These are phyloP conservation scores for Drosophila arizonae DNA, from an alignment of 1,140 invertebrate species.

Conservation along the genomic window DNA sequence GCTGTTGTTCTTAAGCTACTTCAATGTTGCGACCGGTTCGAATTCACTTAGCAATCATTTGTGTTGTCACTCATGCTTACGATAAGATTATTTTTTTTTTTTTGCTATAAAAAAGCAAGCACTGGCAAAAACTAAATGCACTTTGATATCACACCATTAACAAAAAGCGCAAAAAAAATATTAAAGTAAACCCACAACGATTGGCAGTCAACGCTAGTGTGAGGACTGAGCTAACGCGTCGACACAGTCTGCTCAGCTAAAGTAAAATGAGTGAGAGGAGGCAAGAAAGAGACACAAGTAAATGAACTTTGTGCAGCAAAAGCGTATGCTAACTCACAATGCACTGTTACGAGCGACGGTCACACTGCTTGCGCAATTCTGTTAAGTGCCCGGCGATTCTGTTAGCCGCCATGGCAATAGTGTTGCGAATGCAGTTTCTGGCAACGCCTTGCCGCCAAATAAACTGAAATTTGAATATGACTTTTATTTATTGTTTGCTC, in stretches of 20 bases:
- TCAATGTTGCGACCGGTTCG: slow-evolving; percentile 8
- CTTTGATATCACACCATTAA: slow-evolving; percentile 17
- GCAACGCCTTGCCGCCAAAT: neutral
- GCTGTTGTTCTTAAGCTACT: neutral
- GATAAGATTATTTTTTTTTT: slow-evolving; percentile 66
- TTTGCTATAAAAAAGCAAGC: slow-evolving; percentile 38
- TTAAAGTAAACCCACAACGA: neutral
- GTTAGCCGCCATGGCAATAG: neutral
- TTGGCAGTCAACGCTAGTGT: slow-evolving; percentile 7
- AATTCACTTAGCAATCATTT: slow-evolving; percentile 48
- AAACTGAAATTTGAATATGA: slow-evolving; percentile 21
- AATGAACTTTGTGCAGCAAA: neutral
- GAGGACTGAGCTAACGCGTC: slow-evolving; percentile 16
- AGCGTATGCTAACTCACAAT: slow-evolving; percentile 5
- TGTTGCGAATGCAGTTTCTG: too few relatives aligned
- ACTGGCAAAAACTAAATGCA: slow-evolving; percentile 21
- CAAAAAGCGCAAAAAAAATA: slow-evolving; percentile 6
- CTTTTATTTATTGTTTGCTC: slow-evolving; percentile 19
- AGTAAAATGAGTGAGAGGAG: slow-evolving; percentile 19
- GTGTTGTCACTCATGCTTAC: slow-evolving; percentile 57
- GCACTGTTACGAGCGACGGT: neutral
- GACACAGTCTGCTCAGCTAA: slow-evolving; percentile 7
- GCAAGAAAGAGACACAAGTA: neutral
- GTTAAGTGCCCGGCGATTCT: neutral
- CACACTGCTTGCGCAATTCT: slow-evolving; percentile 9